Base-by-base conservation (phyloP, 2,797 vertebrate genomes). In the Enteromius mattozi region DNA sequence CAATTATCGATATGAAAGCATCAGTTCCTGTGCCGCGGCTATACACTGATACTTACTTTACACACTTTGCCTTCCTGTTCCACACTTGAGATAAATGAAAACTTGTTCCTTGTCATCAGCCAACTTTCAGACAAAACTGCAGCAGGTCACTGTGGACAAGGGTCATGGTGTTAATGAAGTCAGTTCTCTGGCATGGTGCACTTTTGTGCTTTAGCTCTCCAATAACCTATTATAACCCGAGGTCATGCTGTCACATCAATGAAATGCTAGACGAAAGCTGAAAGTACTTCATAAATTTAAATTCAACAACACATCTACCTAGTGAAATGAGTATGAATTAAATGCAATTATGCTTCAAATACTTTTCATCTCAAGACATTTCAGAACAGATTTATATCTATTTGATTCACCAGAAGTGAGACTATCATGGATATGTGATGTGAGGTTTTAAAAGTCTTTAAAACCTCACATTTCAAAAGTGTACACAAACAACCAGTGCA, bases 171-270 rank as follows among this genome's bases (percentile, higher is more conserved):
- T 61, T 86, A 72, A 88, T 75, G 72, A 86, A 86, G 65, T 84
- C 27, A 42, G 56, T 78, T 51, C 51, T 81, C 82, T 84, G 85
- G 80, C 83, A 82, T 84, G 47, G 72, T 78, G 40, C 84, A 88
- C 82, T 87, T 86, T 61, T 84, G 79, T 74, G 85, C 30, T 86
- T 76, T 83, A 86, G 88, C 68, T 65, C 40, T 42, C 59, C 54
- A 17, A 33, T 88, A 88, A 90, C 90, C 86, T 86, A 35, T 71
- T 82, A 74, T 79, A 78, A 87, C 86, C 85, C 13, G 40, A 82
- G 86, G 89, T 85, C 78, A 85, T 81, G 42, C 49, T 65, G 66
- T 66, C 75, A 90, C 86, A 84, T 89, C 88, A 92, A 87, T 59
- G 68, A 76, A 37, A 19, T 8, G 6, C 45, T 72, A 70, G n/a